A percentile compares a stretch with the other conserved stretches of the same genome.
These are phyloP conservation scores for Borostomias antarcticus DNA, from an alignment of 2,797 vertebrate species.

Conservation along the genomic window DNA sequence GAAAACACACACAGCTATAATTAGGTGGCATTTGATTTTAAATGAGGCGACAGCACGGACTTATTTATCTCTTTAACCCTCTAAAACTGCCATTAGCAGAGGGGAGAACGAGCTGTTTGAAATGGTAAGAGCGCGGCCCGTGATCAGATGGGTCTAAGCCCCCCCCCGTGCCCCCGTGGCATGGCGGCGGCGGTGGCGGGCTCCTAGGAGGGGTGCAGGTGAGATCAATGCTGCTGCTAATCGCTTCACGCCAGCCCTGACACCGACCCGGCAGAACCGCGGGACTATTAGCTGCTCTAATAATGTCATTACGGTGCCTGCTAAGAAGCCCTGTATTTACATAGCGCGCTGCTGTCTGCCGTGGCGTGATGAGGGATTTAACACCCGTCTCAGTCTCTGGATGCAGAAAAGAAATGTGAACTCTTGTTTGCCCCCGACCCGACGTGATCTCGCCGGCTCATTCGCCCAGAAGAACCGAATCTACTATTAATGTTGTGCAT, in stretches of 20 bases:
- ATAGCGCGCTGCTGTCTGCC: constrained; percentile 1
- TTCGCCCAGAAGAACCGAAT: constrained; percentile 39
- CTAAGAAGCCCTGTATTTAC: constrained; percentile 42
- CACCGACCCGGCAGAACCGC: constrained; percentile 47
- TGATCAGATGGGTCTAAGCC: constrained; percentile 64
- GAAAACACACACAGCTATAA: constrained; percentile 83
- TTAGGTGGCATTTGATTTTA: constrained; percentile 84
- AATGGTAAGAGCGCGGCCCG: constrained; percentile 67
- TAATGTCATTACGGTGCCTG: constrained; percentile 66
- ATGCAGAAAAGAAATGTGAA: not conserved
- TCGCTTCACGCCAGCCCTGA: constrained; percentile 68
- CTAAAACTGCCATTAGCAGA: constrained; percentile 72
- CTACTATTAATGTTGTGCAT: constrained; percentile 59
- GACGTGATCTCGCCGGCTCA: not conserved
- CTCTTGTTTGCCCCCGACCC: not conserved
- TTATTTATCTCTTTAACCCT: constrained; percentile 79
- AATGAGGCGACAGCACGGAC: constrained; percentile 77
- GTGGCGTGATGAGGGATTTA: not conserved
- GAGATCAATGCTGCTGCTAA: constrained; percentile 70
- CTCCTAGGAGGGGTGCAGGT: constrained; percentile 42
- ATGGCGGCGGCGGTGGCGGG: constrained; percentile 4
- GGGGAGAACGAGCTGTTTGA: constrained; percentile 75
- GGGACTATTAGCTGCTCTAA: constrained; percentile 62
- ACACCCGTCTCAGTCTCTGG: not conserved
- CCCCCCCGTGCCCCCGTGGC: constrained; percentile 8